Base-by-base conservation (phyloP, 2,888 invertebrate genomes). In the Dromius quadrimaculatus region DNA sequence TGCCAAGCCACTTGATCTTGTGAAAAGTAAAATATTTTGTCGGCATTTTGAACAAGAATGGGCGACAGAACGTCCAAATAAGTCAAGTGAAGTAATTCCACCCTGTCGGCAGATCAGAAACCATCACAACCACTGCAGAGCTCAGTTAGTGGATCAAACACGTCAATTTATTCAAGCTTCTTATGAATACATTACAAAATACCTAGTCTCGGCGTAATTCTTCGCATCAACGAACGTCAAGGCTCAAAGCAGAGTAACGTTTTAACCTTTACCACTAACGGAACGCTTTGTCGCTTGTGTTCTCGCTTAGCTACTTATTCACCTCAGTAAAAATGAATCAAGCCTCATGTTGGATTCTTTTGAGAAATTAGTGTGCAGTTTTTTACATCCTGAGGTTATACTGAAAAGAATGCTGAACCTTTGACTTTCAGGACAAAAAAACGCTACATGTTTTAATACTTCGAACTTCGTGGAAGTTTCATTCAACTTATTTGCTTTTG, bases 11-110 rank as follows among this genome's bases (percentile, higher is more conserved):
- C 76, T 77, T 78, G 78, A 78, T 78, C 76, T 77, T 76, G 74
- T 73, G 74, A 77, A 76, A 78, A 78, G 74, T 77, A 77, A 78
- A 79, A 79, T 78, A 78, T 78, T 79, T 68, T 78, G 78, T 77
- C 79, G 77, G 78, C 78, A 75, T 78, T 77, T 79, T 77, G 75
- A 79, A 77, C 77, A 77, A 76, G 76, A 76, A 75, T 73, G 71
- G 72, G 72, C 71, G 73, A 68, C 73, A 75, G 73, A 74, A 72
- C 22, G 54, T 54, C 57, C 66, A 66, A 66, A 66, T 57, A 66
- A 54, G 66, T 66, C 17, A 57, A 57, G 66, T 9, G 13, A n/a
- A n/a, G 5, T 65, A 36, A n/a, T 32, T 17, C 19, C 13, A 8
- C 34, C 11, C 32, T 36, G 45, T 5, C 45, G 41, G 32, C 19